Base-by-base conservation (phyloP, 1,140 invertebrate genomes). In the Euborellia annulipes region DNA sequence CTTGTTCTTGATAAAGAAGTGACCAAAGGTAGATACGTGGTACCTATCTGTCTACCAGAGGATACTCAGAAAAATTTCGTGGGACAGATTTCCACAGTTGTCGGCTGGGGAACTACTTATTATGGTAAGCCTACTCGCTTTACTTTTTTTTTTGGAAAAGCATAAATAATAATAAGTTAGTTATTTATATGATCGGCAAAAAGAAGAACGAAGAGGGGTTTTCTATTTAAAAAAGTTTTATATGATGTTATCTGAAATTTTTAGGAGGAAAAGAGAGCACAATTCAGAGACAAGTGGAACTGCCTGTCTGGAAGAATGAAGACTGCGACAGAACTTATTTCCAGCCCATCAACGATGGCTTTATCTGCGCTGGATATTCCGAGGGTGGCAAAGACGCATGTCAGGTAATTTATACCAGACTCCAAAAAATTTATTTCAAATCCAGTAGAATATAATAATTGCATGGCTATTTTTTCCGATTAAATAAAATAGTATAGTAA, bases 301-400 rank as follows among this genome's bases (percentile, higher is more conserved):
- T 94, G 19, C 88, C 88, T 0, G 80, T 94, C 14, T 93, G 89
- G 88, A 73, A 82, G 41, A 92, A 91, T 58, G 79, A 84, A 48
- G 87, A 93, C 53, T 90, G 89, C 57, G 82, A 92, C 62, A 69
- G 77, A 34, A 85, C 85, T 9, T 92, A 91, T 61, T 89, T 88
- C 62, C 89, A 93, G 57, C 84, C 85, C 3, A 93, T 94, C 50
- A 91, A 85, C 2, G 76, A 80, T 22, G 87, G 84, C 49, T 93
- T 93, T 62, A 64, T 94, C 1, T 94, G 90, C 57, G 89, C 90
- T 22, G 89, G 90, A 0, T 86, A 85, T 54, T 79, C 80, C 4
- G 78, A 89, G 55, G 89, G 89, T 2, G 88, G 88, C 0, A 85
- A 85, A 38, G 89, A 94, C 59, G 88, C 88, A 13, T 94, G 89